Percentiles rank a stretch among this genome's conserved stretches.
These are phyloP conservation scores for Staurois parvus DNA, from an alignment of 2,797 vertebrate genomes.

Conservation along the genomic window DNA sequence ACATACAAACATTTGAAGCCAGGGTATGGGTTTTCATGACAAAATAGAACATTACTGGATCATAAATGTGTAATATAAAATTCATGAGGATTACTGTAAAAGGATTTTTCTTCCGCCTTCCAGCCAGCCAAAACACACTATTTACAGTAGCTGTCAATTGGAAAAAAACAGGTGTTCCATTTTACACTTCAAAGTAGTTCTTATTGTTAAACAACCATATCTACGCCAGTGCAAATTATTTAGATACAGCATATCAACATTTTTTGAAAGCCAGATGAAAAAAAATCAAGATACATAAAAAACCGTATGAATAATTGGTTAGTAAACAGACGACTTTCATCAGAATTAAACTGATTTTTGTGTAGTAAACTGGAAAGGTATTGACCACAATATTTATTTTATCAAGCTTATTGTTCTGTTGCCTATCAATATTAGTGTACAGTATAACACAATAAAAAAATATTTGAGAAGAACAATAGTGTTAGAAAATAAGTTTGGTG, in stretches of 20 bases:
- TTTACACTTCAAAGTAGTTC: constrained; percentile 20
- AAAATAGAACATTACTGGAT: constrained; percentile 43
- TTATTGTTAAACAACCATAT: constrained; percentile 11
- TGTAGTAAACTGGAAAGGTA: constrained; percentile 16
- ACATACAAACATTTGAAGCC: constrained; percentile 45
- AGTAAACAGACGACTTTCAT: constrained; percentile 16
- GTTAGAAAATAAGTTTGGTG: neutral
- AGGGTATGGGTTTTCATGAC: constrained; percentile 31
- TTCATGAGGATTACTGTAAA: constrained; percentile 29
- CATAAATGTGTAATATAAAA: constrained; percentile 50
- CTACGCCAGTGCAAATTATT: neutral
- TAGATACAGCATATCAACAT: neutral
- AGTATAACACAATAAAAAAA: neutral
- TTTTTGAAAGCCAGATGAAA: neutral
- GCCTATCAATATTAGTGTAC: constrained; percentile 19
- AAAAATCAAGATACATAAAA: neutral
- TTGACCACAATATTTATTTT: constrained; percentile 32
- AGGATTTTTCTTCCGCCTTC: neutral
- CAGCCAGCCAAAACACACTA: constrained; percentile 19
- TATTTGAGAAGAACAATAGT: neutral
- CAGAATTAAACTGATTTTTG: neutral
- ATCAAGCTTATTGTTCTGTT: constrained; percentile 39
- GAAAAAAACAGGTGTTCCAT: neutral
- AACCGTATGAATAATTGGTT: neutral
- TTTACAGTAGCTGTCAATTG: constrained; percentile 10